A percentile compares a stretch with the other conserved stretches of the same genome.
phyloP scores from a whole-genome alignment of 2,888 invertebrate species.

The Heliconius sara region DNA sequence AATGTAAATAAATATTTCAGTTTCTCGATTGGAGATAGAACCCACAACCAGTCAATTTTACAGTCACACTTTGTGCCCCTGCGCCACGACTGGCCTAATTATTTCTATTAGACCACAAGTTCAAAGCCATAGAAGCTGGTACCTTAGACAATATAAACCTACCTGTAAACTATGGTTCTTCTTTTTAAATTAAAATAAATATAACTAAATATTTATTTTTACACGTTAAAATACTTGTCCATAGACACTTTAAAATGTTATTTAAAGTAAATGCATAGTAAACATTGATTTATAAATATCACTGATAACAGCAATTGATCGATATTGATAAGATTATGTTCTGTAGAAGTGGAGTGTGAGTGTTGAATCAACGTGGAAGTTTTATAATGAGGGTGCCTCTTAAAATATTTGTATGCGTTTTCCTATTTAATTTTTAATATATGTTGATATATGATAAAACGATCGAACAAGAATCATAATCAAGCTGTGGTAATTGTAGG shows the following conservation, averaged over 20 bases:
- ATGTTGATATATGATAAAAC: too few species aligned
- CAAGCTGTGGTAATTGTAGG: neutral
- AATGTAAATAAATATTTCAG: too few species aligned
- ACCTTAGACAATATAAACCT: neutral
- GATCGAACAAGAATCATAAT: too few species aligned
- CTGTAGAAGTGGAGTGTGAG: neutral
- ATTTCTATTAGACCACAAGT: too few species aligned
- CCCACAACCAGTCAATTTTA: too few species aligned
- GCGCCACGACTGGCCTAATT: too few species aligned
- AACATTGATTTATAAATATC: constrained; percentile 20
- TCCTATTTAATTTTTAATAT: too few species aligned
- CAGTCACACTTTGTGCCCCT: too few species aligned
- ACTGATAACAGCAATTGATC: neutral
- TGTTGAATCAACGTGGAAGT: constrained; percentile 16
- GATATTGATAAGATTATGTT: constrained; percentile 12
- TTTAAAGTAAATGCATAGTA: constrained; percentile 4
- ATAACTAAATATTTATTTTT: neutral
- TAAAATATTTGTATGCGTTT: too few species aligned
- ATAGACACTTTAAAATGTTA: neutral
- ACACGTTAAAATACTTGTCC: neutral
- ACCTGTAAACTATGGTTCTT: neutral
- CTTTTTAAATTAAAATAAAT: neutral
- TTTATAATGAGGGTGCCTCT: neutral
- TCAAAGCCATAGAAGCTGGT: too few species aligned
- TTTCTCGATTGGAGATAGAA: too few species aligned